Evolutionary conservation across 2,888 invertebrate species (phyloP).

Genomic region (Helobdella robusta): DNA sequence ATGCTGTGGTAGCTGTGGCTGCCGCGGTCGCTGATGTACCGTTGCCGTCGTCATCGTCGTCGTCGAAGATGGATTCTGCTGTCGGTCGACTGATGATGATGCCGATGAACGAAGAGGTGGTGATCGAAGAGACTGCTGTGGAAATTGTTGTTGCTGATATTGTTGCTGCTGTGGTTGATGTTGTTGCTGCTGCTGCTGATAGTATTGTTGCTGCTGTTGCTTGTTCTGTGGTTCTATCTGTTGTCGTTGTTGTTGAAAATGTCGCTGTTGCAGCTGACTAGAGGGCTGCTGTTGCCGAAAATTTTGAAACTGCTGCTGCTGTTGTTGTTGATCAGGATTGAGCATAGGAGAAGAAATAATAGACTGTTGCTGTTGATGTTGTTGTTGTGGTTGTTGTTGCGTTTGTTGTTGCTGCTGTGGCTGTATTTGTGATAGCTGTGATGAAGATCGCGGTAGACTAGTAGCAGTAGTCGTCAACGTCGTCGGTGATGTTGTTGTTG

Average conservation of each 20-base stretch:
- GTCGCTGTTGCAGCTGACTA: too few species aligned
- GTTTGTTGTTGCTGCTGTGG: constrained; percentile 9
- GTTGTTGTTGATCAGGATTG: neutral
- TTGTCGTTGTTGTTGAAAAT: constrained; percentile 18
- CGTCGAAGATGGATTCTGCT: too few species aligned
- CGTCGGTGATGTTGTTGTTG: constrained; percentile 10
- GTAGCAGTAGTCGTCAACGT: constrained; percentile 6
- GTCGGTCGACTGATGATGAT: too few species aligned
- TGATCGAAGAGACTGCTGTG: neutral
- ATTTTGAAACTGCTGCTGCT: constrained; percentile 3
- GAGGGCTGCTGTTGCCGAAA: neutral
- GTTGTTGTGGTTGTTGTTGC: too few species aligned
- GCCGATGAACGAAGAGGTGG: neutral
- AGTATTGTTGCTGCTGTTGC: constrained; percentile 12
- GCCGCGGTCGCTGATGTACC: neutral
- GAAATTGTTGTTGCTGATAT: neutral
- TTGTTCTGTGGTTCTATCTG: too few species aligned
- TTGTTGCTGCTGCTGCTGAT: neutral
- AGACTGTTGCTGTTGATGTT: neutral
- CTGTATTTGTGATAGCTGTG: neutral
- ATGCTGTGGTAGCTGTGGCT: too few species aligned
- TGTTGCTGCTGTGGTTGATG: constrained; percentile 17
- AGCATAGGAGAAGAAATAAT: neutral
- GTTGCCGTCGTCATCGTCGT: constrained; percentile 13
- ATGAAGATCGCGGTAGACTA: neutral